phyloP scores from a whole-genome alignment of 2,888 invertebrate species.

The Sepiola atlantica region DNA sequence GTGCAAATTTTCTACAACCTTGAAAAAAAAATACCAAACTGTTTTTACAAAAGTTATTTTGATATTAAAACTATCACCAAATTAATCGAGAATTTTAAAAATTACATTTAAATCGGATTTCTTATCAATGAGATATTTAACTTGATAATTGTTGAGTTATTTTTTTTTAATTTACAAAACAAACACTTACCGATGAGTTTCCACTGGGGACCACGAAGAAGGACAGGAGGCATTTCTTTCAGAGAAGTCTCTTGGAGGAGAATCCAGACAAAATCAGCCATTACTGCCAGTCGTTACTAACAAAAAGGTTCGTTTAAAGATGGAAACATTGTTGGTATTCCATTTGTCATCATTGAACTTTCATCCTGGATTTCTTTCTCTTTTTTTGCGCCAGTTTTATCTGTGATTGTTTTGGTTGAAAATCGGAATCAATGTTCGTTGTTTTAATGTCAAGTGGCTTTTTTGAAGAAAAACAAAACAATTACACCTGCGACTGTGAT shows the following conservation, averaged over 20 bases:
- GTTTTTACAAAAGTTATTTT: neutral
- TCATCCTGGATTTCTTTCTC: neutral
- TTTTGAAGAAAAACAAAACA: neutral
- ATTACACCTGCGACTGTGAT: neutral
- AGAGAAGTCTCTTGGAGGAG: neutral
- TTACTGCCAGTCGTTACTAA: conserved; percentile 4
- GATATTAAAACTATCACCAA: neutral
- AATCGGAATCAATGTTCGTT: neutral
- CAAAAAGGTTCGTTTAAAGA: neutral
- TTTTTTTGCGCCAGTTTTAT: neutral
- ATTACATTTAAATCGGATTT: neutral
- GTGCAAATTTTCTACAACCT: neutral
- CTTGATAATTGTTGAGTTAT: neutral
- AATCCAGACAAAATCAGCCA: neutral
- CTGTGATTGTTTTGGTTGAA: neutral
- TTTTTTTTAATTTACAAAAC: neutral
- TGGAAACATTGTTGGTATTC: conserved; percentile 32
- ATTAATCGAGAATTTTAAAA: neutral
- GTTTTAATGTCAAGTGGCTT: neutral
- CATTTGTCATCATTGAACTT: neutral
- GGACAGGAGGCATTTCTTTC: neutral
- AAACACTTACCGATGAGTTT: conserved; percentile 8
- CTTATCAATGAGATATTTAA: neutral
- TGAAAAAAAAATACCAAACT: neutral
- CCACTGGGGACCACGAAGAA: neutral